These are phyloP conservation scores for Corydoras sp. DNA, from an alignment of 2,113 vertebrate species.

Conservation along the genomic window DNA sequence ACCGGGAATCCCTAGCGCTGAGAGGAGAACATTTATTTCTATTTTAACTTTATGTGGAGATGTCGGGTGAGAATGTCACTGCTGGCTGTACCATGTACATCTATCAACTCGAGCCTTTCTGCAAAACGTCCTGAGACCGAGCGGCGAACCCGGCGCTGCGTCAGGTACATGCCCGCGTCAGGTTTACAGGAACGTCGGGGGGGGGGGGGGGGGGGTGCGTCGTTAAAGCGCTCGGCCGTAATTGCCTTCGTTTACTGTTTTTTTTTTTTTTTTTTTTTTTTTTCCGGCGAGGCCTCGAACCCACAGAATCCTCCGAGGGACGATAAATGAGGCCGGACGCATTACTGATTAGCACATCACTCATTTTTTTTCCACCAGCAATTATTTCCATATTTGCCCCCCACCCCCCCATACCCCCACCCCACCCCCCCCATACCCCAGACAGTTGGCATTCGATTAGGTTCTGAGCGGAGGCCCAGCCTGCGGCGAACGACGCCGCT, in stretches of 20 bases:
- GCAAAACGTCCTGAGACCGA: too few species aligned
- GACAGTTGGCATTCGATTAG: constrained; percentile 75
- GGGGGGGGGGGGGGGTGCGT: constrained; percentile 43
- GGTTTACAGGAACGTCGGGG: too few species aligned
- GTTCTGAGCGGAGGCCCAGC: constrained; percentile 61
- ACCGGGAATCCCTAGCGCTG: too few species aligned
- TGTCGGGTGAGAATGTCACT: too few species aligned
- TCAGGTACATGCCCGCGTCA: too few species aligned
- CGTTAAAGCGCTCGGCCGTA: constrained; percentile 66
- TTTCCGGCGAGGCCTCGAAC: constrained; percentile 56
- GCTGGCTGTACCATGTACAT: too few species aligned
- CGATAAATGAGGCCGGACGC: constrained; percentile 62
- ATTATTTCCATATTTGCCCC: constrained; percentile 63
- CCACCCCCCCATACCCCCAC: constrained; percentile 37
- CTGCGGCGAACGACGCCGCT: constrained; percentile 63
- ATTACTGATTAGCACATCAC: constrained; percentile 62
- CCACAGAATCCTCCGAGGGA: constrained; percentile 58
- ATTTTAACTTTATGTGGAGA: too few species aligned
- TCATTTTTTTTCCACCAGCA: constrained; percentile 69
- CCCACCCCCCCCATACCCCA: constrained; percentile 42
- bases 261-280: constrained; percentile 46
- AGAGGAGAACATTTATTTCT: too few species aligned
- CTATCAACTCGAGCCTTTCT: too few species aligned
- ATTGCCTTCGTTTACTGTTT: constrained; percentile 64
- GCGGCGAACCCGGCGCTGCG: too few species aligned